Evolutionary conservation across 2,113 vertebrate species (phyloP).

Genomic region (Prochilodus magdalenae): DNA sequence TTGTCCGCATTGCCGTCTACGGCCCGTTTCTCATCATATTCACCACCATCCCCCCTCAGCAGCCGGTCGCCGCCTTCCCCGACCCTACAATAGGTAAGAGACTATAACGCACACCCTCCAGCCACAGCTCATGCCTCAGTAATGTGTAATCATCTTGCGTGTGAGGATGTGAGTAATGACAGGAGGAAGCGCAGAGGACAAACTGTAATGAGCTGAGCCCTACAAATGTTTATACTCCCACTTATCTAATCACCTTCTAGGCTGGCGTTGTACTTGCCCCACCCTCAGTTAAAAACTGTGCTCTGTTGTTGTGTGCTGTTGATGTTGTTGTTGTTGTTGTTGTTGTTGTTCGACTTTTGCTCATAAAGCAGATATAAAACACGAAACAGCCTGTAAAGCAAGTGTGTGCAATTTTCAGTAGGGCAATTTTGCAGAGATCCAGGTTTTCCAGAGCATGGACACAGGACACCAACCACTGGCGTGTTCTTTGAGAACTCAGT

Average conservation of each 20-base stretch:
- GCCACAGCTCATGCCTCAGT: background rate
- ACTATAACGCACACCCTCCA: background rate
- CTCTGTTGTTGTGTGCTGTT: too few species aligned
- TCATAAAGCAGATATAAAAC: background rate
- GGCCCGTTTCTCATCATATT: conserved; percentile 51
- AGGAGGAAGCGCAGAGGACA: background rate
- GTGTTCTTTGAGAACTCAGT: conserved; percentile 82
- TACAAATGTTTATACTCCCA: background rate
- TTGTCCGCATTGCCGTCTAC: conserved; percentile 46
- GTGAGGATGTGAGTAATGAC: background rate
- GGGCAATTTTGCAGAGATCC: conserved; percentile 77
- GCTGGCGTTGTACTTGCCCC: background rate
- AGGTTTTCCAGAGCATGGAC: conserved; percentile 81
- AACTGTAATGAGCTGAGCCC: background rate
- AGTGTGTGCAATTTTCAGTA: conserved; percentile 35
- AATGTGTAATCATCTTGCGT: too few species aligned
- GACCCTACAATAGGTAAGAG: conserved; percentile 59
- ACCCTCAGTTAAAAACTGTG: too few species aligned
- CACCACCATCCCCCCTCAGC: conserved; percentile 49
- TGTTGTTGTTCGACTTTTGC: conserved; percentile 19
- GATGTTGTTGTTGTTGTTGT: background rate
- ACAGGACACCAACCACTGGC: conserved; percentile 75
- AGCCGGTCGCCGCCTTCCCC: conserved; percentile 53
- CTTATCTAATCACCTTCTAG: background rate
- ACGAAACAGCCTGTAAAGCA: too few species aligned